These are phyloP conservation scores for Teleogryllus oceanicus DNA, from an alignment of 2,888 invertebrate species.

Conservation along the genomic window DNA sequence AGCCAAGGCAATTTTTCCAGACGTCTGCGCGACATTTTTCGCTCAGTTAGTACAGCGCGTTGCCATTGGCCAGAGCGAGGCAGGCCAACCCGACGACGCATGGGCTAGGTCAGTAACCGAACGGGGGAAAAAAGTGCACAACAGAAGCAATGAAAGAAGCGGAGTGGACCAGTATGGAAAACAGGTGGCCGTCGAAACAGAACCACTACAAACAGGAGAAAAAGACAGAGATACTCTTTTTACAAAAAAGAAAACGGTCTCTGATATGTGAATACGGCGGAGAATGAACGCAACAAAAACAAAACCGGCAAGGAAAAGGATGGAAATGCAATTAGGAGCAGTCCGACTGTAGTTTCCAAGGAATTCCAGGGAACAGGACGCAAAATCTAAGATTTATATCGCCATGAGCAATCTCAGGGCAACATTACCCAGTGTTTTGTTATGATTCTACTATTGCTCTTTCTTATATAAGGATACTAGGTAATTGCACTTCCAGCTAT, in stretches of 20 bases:
- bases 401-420: neutral
- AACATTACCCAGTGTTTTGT: neutral
- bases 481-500: no score
- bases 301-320: neutral
- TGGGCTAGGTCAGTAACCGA: constrained; percentile 3
- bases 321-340: neutral
- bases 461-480: no score
- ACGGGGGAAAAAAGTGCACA: neutral
- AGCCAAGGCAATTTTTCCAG: no score
- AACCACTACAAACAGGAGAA: neutral
- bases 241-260: neutral
- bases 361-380: neutral
- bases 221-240: neutral
- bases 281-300: constrained; percentile 5
- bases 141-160: neutral
- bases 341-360: neutral
- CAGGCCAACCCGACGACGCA: neutral
- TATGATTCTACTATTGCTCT: neutral
- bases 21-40: neutral
- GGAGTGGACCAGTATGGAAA: constrained; percentile 18
- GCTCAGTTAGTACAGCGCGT: neutral
- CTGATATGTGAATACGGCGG: neutral
- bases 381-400: neutral
- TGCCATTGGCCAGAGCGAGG: neutral
- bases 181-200: neutral